Conservation (phyloP, 2,113 vertebrate species). For the Myotis lucifugus region DNA sequence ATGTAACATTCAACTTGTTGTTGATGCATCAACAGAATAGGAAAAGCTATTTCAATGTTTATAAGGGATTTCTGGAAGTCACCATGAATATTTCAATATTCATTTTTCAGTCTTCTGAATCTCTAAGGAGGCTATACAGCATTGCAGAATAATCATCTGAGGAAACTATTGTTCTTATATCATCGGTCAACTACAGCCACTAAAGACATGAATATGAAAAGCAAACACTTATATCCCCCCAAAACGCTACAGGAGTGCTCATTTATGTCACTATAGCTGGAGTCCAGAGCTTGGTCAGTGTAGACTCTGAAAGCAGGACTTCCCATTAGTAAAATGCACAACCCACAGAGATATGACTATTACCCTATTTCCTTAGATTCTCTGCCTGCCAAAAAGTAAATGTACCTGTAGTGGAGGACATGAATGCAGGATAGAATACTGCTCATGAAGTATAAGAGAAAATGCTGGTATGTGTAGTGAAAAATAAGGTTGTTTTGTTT, state of each 20-base stretch:
- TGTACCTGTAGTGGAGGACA: not conserved
- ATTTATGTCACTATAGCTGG: not conserved
- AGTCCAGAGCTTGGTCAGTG: not conserved
- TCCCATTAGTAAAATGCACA: slow-evolving; percentile 25
- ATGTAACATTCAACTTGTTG: not conserved
- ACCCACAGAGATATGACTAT: not conserved
- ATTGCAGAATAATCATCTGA: not conserved
- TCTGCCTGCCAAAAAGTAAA: slow-evolving; percentile 15
- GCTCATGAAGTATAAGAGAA: not conserved
- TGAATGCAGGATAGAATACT: not conserved
- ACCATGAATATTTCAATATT: slow-evolving; percentile 33
- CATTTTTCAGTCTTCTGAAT: not conserved
- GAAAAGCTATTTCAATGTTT: slow-evolving; percentile 19
- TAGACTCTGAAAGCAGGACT: slow-evolving; percentile 12
- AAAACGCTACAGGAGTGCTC: not conserved
- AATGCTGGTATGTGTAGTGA: not conserved
- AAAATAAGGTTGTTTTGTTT: not conserved
- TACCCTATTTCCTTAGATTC: not conserved
- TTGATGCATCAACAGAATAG: slow-evolving; percentile 21
- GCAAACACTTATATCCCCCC: not conserved
- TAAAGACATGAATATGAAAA: slow-evolving; percentile 24
- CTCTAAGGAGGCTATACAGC: not conserved
- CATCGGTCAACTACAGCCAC: not conserved
- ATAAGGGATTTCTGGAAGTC: not conserved
- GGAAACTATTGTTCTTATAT: not conserved